These are phyloP conservation scores for Enoplolaimus lenunculus DNA, from an alignment of 2,888 invertebrate species.

Conservation along the genomic window DNA sequence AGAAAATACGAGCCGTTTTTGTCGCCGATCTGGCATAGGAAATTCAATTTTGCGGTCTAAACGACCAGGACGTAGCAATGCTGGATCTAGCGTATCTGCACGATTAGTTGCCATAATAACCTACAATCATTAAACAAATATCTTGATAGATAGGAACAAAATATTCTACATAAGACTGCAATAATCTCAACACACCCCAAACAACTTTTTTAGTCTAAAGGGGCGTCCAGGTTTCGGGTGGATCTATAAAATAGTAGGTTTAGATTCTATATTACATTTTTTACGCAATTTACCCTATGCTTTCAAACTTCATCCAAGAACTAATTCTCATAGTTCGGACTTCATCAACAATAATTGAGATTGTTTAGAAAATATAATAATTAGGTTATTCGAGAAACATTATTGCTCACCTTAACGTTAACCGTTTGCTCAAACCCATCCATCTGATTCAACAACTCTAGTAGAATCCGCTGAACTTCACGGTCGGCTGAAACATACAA, in stretches of 20 bases:
- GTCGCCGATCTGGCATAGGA: slow-evolving; percentile 74
- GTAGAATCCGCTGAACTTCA: slow-evolving; percentile 89
- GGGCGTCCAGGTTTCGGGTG: too few species aligned
- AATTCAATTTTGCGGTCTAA: slow-evolving; percentile 97
- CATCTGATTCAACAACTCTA: slow-evolving; percentile 97
- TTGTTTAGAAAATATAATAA: not conserved
- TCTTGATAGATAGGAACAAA: too few species aligned
- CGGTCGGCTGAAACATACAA: slow-evolving; percentile 64
- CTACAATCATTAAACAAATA: too few species aligned
- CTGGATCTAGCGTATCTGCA: slow-evolving; percentile 97
- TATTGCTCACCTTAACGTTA: slow-evolving; percentile 70
- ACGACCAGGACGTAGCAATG: slow-evolving; percentile 78
- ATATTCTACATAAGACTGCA: too few species aligned
- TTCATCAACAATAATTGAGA: not conserved
- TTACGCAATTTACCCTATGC: too few species aligned
- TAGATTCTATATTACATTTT: too few species aligned
- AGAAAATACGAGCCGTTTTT: slow-evolving; percentile 88
- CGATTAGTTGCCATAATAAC: slow-evolving; percentile 88
- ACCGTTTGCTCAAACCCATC: slow-evolving; percentile 99
- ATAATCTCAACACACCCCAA: too few species aligned
- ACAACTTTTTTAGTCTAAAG: too few species aligned
- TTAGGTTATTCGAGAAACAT: not conserved
- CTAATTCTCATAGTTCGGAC: too few species aligned
- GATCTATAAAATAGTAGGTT: too few species aligned
- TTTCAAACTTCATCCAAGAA: too few species aligned